These are phyloP conservation scores for Sericinus montela DNA, from an alignment of 2,888 invertebrate species.

Conservation along the genomic window DNA sequence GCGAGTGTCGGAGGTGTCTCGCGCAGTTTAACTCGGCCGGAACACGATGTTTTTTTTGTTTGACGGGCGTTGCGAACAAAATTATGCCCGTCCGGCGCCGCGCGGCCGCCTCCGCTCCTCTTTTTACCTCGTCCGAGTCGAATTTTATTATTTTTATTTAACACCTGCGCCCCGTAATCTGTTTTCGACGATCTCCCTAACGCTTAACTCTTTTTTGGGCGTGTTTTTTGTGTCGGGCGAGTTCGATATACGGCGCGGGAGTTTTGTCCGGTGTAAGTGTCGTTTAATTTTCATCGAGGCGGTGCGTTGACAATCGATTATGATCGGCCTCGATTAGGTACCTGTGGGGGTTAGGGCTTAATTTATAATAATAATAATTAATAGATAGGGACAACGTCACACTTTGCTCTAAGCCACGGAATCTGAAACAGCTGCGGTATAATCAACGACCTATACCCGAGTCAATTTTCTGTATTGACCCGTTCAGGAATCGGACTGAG, in stretches of 20 bases:
- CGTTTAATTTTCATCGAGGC: slow-evolving; percentile 71
- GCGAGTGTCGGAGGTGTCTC: slow-evolving; percentile 45
- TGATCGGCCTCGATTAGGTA: slow-evolving; percentile 54
- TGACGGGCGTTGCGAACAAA: slow-evolving; percentile 61
- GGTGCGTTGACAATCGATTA: slow-evolving; percentile 68
- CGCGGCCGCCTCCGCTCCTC: slow-evolving; percentile 64
- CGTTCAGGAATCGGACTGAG: too few relatives aligned
- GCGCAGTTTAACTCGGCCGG: slow-evolving; percentile 49
- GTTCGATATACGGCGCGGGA: slow-evolving; percentile 64
- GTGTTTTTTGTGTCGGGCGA: slow-evolving; percentile 53
- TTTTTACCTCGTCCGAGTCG: slow-evolving; percentile 64
- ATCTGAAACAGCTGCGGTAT: too few relatives aligned
- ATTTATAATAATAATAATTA: too few relatives aligned
- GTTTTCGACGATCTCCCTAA: slow-evolving; percentile 74
- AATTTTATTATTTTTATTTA: slow-evolving; percentile 79
- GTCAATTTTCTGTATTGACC: too few relatives aligned
- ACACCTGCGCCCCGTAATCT: slow-evolving; percentile 77
- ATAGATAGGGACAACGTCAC: too few relatives aligned
- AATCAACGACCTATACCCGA: too few relatives aligned
- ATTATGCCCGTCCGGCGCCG: slow-evolving; percentile 71
- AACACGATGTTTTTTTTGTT: slow-evolving; percentile 64
- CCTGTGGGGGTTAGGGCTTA: slow-evolving; percentile 20
- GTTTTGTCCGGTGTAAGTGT: slow-evolving; percentile 66
- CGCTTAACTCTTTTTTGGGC: slow-evolving; percentile 76
- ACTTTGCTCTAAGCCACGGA: too few relatives aligned